Base-by-base conservation (phyloP, 2,797 vertebrate species). In the Hydrocynus forskahlii region DNA sequence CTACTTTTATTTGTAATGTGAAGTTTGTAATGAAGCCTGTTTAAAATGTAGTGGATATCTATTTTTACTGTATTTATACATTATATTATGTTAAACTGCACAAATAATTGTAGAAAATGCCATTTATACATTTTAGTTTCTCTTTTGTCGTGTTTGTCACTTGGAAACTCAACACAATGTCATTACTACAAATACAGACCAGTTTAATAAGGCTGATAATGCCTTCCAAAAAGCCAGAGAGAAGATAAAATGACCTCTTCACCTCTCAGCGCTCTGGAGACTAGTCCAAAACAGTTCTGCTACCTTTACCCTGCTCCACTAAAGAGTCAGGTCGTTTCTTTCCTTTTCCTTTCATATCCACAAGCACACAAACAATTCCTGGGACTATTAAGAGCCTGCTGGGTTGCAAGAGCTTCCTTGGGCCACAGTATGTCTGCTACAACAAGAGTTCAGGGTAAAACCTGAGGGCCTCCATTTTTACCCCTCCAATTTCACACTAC, bases 381-480 rank as follows among this genome's bases (percentile, higher is more conserved):
- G 62, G 5, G 1, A 25, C 13, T 21, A 13, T n/a, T 14, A 21
- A 2, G 2, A 78, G 55, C 66, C 67, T 35, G 66, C 52, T 14
- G 21, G 66, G 62, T 13, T 64, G 25, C 14, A 62, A 29, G 25
- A 35, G 62, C 25, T 64, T 64, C 62, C 16, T 7, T 64, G 25
- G 12, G 14, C 57, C 75, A 43, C 38, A 16, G 19, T 8, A 7
- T 45, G 64, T 68, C 50, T 10, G 63, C 35, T 68, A 21, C 19
- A 55, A 62, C 60, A 60, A 35, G 9, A 67, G 50, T 50, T 64
- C 14, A 54, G 62, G 16, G 55, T 23, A 21, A 70, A 63, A 72
- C 19, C 10, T 19, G 14, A 55, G 19, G 59, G 8, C 29, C 43
- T 73, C 69, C n/a, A 50, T 6, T 60, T 55, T 19, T 25, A 29